These are phyloP conservation scores for Abrostola triplasia DNA, from an alignment of 2,888 invertebrate species.

Conservation along the genomic window DNA sequence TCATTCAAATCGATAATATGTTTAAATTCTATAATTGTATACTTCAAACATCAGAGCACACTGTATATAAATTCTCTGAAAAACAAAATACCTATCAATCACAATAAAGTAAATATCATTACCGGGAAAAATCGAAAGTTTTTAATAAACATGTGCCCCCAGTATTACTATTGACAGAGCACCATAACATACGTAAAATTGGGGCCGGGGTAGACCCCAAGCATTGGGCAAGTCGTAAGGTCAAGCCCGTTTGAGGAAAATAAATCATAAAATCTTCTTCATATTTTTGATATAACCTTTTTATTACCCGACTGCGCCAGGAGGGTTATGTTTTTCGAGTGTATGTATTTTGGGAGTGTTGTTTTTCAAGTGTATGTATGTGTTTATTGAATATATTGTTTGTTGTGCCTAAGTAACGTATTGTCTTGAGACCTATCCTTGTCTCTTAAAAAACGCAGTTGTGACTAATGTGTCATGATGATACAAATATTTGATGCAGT, in stretches of 20 bases:
- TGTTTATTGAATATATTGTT: no score
- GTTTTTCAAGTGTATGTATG: no score
- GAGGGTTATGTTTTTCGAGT: no score
- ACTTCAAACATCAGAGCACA: no score
- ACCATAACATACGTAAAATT: constrained; percentile 45
- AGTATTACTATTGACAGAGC: constrained; percentile 37
- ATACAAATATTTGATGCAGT: no score
- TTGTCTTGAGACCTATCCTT: no score
- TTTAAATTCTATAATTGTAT: no score
- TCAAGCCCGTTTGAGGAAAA: constrained; percentile 38
- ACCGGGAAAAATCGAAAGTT: not conserved
- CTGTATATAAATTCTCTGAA: not conserved
- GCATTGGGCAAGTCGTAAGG: constrained; percentile 21
- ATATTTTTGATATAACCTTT: not conserved
- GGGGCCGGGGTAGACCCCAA: constrained; percentile 16
- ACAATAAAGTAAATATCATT: not conserved
- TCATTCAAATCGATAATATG: no score
- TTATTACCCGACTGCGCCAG: no score
- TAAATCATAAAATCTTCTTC: constrained; percentile 14
- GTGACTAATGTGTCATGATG: no score
- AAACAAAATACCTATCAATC: not conserved
- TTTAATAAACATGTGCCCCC: constrained; percentile 16
- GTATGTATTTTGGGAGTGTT: not conserved
- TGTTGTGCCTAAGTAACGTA: no score
- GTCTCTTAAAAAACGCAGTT: no score